These are phyloP conservation scores for Lampris megalopsis DNA, from an alignment of 2,113 vertebrate genomes.

Conservation along the genomic window DNA sequence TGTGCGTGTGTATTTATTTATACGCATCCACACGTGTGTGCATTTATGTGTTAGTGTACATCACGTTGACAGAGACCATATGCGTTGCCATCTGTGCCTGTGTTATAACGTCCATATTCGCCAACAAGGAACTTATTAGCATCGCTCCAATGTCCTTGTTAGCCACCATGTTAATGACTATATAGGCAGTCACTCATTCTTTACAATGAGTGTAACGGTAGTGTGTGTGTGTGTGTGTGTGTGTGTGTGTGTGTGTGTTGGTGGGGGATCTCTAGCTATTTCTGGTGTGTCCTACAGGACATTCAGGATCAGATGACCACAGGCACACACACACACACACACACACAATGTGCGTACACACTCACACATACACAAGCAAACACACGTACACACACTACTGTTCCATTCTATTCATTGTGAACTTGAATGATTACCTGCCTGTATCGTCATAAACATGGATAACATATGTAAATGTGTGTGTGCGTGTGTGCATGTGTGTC, in stretches of 20 bases:
- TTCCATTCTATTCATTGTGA: too few species aligned
- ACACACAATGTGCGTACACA: too few species aligned
- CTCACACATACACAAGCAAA: too few species aligned
- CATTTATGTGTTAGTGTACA: constrained; percentile 14
- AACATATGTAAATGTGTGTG: constrained; percentile 2
- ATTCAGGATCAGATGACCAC: too few species aligned
- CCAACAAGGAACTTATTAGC: constrained; percentile 45
- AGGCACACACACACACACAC: too few species aligned
- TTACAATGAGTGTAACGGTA: constrained; percentile 6
- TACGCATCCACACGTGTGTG: not conserved
- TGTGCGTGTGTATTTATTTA: constrained; percentile 27
- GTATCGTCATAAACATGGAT: too few species aligned
- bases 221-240: not conserved
- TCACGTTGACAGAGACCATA: constrained; percentile 51
- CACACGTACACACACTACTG: too few species aligned
- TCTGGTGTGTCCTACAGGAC: too few species aligned
- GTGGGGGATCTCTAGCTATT: too few species aligned
- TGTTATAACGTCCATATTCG: constrained; percentile 43
- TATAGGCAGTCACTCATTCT: constrained; percentile 9
- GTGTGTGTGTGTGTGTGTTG: constrained; percentile 1
- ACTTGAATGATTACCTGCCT: too few species aligned
- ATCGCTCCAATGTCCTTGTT: constrained; percentile 36
- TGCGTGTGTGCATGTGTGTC: constrained; percentile 3
- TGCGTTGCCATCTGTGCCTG: constrained; percentile 62
- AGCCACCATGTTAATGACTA: constrained; percentile 22